Conservation (phyloP, 1,140 invertebrate genomes). For the Hestina assimilis region DNA sequence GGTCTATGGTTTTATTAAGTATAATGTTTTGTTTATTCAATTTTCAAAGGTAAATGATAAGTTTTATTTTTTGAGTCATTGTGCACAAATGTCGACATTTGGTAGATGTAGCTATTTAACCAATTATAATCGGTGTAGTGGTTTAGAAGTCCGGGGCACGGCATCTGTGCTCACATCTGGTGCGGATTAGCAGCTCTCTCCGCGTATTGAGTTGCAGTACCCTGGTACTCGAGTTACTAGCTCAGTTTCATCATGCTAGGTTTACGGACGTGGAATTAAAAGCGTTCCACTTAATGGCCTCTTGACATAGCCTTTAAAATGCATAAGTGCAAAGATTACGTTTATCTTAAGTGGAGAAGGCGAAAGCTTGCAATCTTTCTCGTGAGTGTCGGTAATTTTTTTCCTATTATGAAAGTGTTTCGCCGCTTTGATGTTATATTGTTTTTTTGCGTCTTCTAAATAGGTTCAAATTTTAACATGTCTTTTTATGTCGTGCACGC, state of each 20-base stretch:
- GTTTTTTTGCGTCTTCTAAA: background rate
- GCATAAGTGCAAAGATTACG: constrained; percentile 44
- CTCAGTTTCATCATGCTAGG: constrained; percentile 38
- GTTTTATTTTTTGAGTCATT: constrained; percentile 1
- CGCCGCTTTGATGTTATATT: constrained; percentile 20
- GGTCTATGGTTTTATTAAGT: too few relatives aligned
- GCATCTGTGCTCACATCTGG: constrained; percentile 53
- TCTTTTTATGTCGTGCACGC: background rate
- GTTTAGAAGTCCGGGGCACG: constrained; percentile 67
- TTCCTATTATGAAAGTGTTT: constrained; percentile 20
- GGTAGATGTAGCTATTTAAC: constrained; percentile 51
- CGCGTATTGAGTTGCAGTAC: constrained; percentile 56
- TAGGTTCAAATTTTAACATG: constrained; percentile 4
- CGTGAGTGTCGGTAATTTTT: constrained; percentile 26
- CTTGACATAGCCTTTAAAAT: constrained; percentile 45
- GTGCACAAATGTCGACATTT: constrained; percentile 48
- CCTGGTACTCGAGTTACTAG: constrained; percentile 51
- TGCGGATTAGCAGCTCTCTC: constrained; percentile 55
- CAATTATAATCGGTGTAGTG: constrained; percentile 73
- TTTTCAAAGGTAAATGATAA: background rate
- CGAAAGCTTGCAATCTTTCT: constrained; percentile 30
- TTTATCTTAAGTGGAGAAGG: constrained; percentile 45
- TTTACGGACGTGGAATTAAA: constrained; percentile 28
- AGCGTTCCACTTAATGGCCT: constrained; percentile 23
- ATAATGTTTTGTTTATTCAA: background rate